These are phyloP conservation scores for Aldrovandia affinis DNA, from an alignment of 2,797 vertebrate genomes.

Conservation along the genomic window DNA sequence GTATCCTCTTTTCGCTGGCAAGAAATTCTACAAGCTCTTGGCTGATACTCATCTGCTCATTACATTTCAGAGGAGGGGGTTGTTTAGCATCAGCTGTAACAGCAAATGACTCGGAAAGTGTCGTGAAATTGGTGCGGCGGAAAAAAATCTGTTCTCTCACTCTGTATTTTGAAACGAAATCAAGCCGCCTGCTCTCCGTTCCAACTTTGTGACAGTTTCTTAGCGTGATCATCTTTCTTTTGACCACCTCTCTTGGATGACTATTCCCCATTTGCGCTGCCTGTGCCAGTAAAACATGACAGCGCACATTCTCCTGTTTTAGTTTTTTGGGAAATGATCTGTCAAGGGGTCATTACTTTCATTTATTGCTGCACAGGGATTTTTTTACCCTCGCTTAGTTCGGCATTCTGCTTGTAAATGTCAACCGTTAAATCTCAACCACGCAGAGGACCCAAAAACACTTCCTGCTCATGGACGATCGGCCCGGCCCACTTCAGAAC, in stretches of 20 bases:
- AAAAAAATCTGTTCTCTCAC: neutral
- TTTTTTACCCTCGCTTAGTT: neutral
- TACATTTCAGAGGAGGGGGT: neutral
- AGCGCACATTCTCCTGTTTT: neutral
- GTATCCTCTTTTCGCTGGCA: neutral
- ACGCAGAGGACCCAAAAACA: neutral
- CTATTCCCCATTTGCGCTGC: neutral
- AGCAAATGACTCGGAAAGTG: neutral
- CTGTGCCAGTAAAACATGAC: neutral
- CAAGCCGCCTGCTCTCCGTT: neutral
- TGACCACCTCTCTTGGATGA: neutral
- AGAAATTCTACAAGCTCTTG: neutral
- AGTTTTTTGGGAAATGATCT: neutral
- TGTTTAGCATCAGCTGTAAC: neutral
- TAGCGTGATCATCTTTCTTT: neutral
- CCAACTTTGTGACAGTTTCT: neutral
- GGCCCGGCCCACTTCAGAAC: neutral
- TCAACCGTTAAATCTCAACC: neutral
- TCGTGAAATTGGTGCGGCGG: too few species aligned
- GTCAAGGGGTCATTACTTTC: neutral
- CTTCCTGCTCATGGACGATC: neutral
- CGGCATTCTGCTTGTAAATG: neutral
- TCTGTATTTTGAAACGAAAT: neutral
- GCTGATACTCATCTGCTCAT: too few species aligned
- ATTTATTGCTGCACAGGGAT: neutral